Evolutionary conservation across 2,113 vertebrate species (phyloP).

Genomic region (Carlito syrichta): DNA sequence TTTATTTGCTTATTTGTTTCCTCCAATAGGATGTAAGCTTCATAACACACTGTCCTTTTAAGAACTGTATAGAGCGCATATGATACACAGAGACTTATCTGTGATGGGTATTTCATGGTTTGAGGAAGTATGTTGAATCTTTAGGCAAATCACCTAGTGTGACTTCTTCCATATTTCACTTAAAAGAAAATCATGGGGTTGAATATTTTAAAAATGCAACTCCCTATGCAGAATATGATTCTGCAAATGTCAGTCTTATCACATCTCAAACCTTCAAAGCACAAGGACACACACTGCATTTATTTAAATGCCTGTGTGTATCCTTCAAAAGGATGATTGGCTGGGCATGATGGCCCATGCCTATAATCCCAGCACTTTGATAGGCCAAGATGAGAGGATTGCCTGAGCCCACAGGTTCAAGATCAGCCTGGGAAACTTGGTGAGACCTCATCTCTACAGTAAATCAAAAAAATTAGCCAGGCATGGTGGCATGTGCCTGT

Average conservation of each 20-base stretch:
- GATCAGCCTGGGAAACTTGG: too few species aligned
- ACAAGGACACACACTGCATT: background rate
- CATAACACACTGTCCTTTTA: background rate
- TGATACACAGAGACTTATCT: background rate
- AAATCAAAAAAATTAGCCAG: too few species aligned
- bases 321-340: background rate
- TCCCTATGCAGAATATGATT: background rate
- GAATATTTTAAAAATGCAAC: background rate
- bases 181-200: background rate
- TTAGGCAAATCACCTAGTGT: background rate
- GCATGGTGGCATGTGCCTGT: too few species aligned
- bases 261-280: background rate
- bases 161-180: background rate
- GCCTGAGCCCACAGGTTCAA: too few species aligned
- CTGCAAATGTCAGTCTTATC: background rate
- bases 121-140: background rate
- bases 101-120: background rate
- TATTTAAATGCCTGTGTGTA: conserved; percentile 6
- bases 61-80: background rate
- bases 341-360: too few species aligned
- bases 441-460: too few species aligned
- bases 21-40: background rate
- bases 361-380: too few species aligned
- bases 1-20: background rate
- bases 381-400: too few species aligned